A percentile compares a stretch with the other conserved stretches of the same genome.
These are phyloP conservation scores for Vespertilio murinus DNA, from an alignment of 2,797 vertebrate genomes.

Conservation along the genomic window DNA sequence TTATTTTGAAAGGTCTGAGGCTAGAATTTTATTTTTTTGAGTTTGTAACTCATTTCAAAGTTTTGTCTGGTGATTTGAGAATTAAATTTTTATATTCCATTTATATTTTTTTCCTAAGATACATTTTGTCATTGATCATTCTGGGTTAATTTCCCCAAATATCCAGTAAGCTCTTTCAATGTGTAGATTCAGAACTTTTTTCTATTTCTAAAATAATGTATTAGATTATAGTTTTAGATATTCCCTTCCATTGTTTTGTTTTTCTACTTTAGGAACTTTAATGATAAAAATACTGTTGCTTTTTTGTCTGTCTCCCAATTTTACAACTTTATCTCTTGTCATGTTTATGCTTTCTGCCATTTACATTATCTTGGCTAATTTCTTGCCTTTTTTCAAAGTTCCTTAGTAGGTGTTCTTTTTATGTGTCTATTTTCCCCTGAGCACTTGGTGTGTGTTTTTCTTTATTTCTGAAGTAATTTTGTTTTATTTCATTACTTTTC, in stretches of 20 bases:
- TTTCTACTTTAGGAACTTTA: neutral
- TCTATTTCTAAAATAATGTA: neutral
- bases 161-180: neutral
- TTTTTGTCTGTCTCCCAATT: neutral
- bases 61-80: neutral
- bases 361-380: neutral
- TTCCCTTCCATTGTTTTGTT: neutral
- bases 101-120: neutral
- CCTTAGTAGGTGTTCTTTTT: neutral
- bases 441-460: neutral
- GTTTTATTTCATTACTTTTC: neutral
- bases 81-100: neutral
- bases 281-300: neutral
- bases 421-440: neutral
- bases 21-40: neutral
- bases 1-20: neutral
- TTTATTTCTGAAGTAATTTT: neutral
- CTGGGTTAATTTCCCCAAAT: neutral
- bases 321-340: neutral
- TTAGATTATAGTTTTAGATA: neutral
- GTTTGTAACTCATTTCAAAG: neutral
- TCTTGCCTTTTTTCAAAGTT: neutral
- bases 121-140: neutral
- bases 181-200: neutral
- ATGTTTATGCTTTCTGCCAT: neutral